phyloP scores from a whole-genome alignment of 2,888 invertebrate genomes.

The Tortricodes alternella region DNA sequence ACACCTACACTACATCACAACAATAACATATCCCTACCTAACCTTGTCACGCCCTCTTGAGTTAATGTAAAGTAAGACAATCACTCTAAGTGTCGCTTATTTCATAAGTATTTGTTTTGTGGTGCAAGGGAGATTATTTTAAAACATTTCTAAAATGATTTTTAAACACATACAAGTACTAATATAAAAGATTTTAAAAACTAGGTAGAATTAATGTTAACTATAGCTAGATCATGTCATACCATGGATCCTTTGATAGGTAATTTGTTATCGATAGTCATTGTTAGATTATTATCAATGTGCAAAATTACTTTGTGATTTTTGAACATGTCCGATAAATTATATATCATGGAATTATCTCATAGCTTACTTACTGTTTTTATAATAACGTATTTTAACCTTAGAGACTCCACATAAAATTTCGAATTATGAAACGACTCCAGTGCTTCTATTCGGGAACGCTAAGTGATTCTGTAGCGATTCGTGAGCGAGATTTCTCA shows the following conservation, averaged over 20 bases:
- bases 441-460: no score
- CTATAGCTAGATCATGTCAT: slow-evolving; percentile 61
- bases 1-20: slow-evolving; percentile 40
- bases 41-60: slow-evolving; percentile 46
- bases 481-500: no score
- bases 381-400: slow-evolving; percentile 72
- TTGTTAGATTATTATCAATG: slow-evolving; percentile 72
- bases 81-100: slow-evolving; percentile 68
- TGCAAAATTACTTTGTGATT: slow-evolving; percentile 68
- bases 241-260: slow-evolving; percentile 64
- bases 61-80: slow-evolving; percentile 42
- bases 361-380: slow-evolving; percentile 76
- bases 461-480: no score
- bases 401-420: slow-evolving; percentile 69
- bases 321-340: slow-evolving; percentile 64
- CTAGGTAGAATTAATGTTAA: slow-evolving; percentile 65
- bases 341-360: slow-evolving; percentile 61
- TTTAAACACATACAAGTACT: slow-evolving; percentile 63
- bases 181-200: slow-evolving; percentile 58
- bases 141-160: slow-evolving; percentile 73
- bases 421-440: slow-evolving; percentile 68
- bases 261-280: slow-evolving; percentile 72
- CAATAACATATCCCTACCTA: slow-evolving; percentile 50
- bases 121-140: slow-evolving; percentile 75
- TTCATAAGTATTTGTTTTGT: slow-evolving; percentile 59